phyloP scores from a whole-genome alignment of 23 tunicate genomes.

The Halocynthia aurantium region DNA sequence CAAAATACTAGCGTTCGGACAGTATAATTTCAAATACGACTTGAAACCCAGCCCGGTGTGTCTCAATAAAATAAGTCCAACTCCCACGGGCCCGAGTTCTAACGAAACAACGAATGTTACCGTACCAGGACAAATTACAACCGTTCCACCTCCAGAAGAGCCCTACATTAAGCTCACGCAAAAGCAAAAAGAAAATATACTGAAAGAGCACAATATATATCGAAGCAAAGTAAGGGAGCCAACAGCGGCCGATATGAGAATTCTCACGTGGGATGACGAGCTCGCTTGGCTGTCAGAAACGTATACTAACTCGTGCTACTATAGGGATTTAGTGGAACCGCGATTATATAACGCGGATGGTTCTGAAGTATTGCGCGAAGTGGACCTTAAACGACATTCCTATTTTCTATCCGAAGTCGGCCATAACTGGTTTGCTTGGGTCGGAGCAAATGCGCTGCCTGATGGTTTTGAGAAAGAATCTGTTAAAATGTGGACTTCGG shows the following conservation, averaged over 20 bases:
- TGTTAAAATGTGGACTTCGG: slow-evolving; percentile 56
- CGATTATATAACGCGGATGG: background rate
- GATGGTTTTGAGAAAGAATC: slow-evolving; percentile 27
- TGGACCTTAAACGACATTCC: slow-evolving; percentile 32
- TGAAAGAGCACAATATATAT: slow-evolving; percentile 43
- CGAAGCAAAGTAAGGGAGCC: slow-evolving; percentile 43
- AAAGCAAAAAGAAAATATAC: slow-evolving; percentile 16
- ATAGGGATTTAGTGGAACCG: slow-evolving; percentile 30
- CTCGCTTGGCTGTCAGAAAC: slow-evolving; percentile 54
- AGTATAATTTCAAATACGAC: slow-evolving; percentile 19
- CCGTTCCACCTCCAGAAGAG: slow-evolving; percentile 13
- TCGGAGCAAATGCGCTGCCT: slow-evolving; percentile 36
- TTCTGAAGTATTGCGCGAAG: background rate
- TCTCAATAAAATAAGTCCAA: too few species aligned
- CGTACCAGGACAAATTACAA: background rate
- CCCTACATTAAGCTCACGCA: slow-evolving; percentile 13
- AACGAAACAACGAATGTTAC: slow-evolving; percentile 1
- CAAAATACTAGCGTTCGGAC: slow-evolving; percentile 1
- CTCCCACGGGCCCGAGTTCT: too few species aligned
- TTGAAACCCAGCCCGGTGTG: slow-evolving; percentile 11
- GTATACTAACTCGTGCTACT: slow-evolving; percentile 43
- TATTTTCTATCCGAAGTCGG: slow-evolving; percentile 51
- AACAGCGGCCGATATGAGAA: slow-evolving; percentile 62
- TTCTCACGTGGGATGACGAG: slow-evolving; percentile 76
- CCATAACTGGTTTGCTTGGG: slow-evolving; percentile 77